Evolutionary conservation across 1,140 invertebrate genomes (phyloP), one percentile per base, ranked within the genome.

Genomic region (Drosophila truncata): DNA sequence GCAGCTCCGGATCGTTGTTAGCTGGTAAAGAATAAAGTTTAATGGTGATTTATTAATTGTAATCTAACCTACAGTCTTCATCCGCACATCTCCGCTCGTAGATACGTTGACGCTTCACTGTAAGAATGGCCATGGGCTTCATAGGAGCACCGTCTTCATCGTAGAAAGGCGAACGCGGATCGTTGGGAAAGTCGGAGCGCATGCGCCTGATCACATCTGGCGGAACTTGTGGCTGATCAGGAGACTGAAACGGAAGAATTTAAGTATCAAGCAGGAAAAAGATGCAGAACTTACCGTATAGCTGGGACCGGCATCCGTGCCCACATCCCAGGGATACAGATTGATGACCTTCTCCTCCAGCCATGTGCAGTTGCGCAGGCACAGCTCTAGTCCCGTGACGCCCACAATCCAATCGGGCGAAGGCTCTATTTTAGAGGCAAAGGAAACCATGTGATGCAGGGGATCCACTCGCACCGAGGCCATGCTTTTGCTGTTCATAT

Each of bases 351-450:
- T 96, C 27, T 96, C 95, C 52, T 96, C 95, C 0, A 97, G 94
- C 99, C 99, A 99, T 0, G 97, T 96, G 90, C 99, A 99, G 93
- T 99, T 98, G 9, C 95, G 78, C 39, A 97, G 93, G 86, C 99
- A 99, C 0, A 99, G 94, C 91, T 99, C 98, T 50, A 99, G 92
- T 0, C 96, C 96, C 1, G 97, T 97, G 0, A 99, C 96, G 1
- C 99, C 99, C 3, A 99, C 97, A 70, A 99, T 97, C 99, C 99
- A 99, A 93, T 99, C 99, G 0, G 99, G 99, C 1, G 98, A 99
- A 0, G 99, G 99, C 65, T 97, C 96, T 57, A 99, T 95, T 96
- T 99, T 99, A 6, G 98, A 97, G 0, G 99, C 97, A 13, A 99
- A 93, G 0, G 99, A 99, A 88, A 99, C 95, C 16, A 99, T 94